These are phyloP conservation scores for Clistopyga incitator DNA, from an alignment of 2,888 invertebrate species.

Conservation along the genomic window DNA sequence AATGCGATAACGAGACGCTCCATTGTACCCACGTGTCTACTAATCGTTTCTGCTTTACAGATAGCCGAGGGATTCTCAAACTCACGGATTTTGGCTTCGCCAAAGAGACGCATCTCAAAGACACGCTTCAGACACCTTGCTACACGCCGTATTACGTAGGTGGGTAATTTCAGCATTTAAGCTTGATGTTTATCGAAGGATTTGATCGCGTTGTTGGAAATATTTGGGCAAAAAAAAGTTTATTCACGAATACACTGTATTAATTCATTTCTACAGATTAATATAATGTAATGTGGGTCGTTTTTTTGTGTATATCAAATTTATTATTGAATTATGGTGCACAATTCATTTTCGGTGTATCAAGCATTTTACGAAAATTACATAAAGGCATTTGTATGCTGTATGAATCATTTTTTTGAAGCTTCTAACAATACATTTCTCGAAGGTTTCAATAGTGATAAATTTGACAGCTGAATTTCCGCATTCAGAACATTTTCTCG, in stretches of 20 bases:
- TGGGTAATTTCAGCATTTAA: conserved; percentile 82
- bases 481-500: background rate
- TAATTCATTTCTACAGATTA: too few species aligned
- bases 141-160: conserved; percentile 99
- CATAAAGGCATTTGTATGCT: too few species aligned
- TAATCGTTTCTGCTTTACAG: conserved; percentile 75
- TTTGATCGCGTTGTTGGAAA: background rate
- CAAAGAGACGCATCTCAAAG: conserved; percentile 94
- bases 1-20: conserved; percentile 62
- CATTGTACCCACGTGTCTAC: background rate
- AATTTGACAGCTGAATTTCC: background rate
- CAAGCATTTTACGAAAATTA: too few species aligned
- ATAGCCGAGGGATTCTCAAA: conserved; percentile 93
- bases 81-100: conserved; percentile 99
- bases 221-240: too few species aligned
- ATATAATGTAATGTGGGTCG: too few species aligned
- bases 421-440: background rate
- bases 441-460: background rate
- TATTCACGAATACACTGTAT: too few species aligned
- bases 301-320: too few species aligned
- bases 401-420: too few species aligned
- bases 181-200: background rate
- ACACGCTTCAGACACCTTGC: conserved; percentile 98
- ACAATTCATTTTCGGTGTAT: too few species aligned
- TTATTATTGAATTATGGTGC: too few species aligned